Evolutionary conservation across 2,797 vertebrate genomes (phyloP), one percentile per base, ranked within the genome.

Genomic region (Gymnodraco acuticeps): DNA sequence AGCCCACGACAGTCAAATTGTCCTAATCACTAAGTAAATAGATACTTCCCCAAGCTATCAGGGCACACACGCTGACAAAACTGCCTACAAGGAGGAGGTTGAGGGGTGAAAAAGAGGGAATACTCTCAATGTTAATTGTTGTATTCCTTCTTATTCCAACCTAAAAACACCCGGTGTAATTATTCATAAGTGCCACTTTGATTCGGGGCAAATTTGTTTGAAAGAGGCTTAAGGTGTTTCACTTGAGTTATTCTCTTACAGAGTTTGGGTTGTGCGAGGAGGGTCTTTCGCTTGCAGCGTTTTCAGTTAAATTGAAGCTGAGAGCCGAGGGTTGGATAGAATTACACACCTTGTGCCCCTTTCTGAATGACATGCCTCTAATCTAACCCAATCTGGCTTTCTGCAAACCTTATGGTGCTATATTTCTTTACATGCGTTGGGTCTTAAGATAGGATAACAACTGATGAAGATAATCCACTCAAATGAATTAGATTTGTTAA

Each of bases 11-110:
- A 95, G 91, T 94, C 88, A 95, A 95, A 95, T 95, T 94, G 94
- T 94, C 89, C 86, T 95, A 95, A 95, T 96, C 93, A 95, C 93
- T 94, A 93, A 94, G 95, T 95, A 95, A 96, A 95, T 94, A 96
- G 94, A 95, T 95, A 95, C 94, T 95, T 95, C 95, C 95, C 90
- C 87, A 87, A 88, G 85, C 93, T 93, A 95, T 95, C 94, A 89
- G 90, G 89, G 89, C 85, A 87, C 85, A 90, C 87, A 88, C 85
- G 70, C 89, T 48, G 73, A 85, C 85, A 87, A 81, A 91, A 88
- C 87, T 82, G 84, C 82, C 77, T 71, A 68, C 65, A 15, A 76
- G 73, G 65, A 75, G 54, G 79, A 81, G 86, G 73, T 15, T 64
- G 71, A 60, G 69, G 45, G 77, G 64, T 27, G 64, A 79, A 77